phyloP scores from a whole-genome alignment of 2,888 invertebrate genomes.

The Hydrotaea diabolus region DNA sequence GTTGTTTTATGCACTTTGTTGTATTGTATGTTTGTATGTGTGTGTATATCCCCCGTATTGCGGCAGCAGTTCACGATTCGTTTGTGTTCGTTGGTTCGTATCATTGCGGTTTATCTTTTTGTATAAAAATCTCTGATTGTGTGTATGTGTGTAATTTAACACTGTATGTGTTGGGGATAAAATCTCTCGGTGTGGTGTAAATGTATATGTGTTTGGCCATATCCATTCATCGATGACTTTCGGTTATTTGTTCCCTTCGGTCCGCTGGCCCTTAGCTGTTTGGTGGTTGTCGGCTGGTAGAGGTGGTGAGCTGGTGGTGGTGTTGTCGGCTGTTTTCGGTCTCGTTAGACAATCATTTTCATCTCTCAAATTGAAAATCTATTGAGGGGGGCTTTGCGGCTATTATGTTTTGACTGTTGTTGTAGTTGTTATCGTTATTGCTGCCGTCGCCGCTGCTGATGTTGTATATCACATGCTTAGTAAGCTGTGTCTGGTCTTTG shows the following conservation, averaged over 20 bases:
- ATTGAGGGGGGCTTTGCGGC: slow-evolving; percentile 16
- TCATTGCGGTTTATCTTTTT: slow-evolving; percentile 57
- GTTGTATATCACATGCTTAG: slow-evolving; percentile 47
- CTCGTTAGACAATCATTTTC: slow-evolving; percentile 54
- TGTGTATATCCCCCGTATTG: slow-evolving; percentile 35
- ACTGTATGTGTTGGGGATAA: slow-evolving; percentile 22
- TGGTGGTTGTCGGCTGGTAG: neutral
- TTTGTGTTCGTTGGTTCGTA: slow-evolving; percentile 48
- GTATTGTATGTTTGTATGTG: no score
- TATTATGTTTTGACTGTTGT: slow-evolving; percentile 23
- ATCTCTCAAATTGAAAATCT: slow-evolving; percentile 63
- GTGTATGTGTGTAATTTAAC: neutral
- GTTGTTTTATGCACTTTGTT: neutral
- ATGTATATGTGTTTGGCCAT: neutral
- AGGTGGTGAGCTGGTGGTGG: slow-evolving; percentile 10
- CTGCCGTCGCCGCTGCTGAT: neutral
- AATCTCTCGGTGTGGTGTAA: neutral
- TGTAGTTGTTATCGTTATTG: neutral
- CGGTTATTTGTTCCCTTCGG: slow-evolving; percentile 6
- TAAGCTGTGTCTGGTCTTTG: slow-evolving; percentile 41
- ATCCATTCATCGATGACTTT: slow-evolving; percentile 20
- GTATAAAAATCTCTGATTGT: slow-evolving; percentile 4
- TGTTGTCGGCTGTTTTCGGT: slow-evolving; percentile 10
- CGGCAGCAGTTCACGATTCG: neutral
- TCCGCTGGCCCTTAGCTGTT: neutral